Evolutionary conservation across 2,113 vertebrate species (phyloP).

Genomic region (Tichodroma muraria): DNA sequence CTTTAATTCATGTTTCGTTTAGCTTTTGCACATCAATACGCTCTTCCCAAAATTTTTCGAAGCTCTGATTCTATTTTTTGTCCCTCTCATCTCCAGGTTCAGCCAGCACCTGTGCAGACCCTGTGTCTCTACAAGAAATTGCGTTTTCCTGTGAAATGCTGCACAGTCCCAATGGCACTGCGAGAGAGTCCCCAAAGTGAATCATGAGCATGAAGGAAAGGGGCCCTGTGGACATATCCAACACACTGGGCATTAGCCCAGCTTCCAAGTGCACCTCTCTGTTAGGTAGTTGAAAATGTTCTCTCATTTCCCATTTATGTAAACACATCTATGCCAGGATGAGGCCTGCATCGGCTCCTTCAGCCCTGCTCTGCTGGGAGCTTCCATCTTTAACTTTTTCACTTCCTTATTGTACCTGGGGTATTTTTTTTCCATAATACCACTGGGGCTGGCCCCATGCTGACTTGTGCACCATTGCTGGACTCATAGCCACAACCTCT

Average conservation of each 20-base stretch:
- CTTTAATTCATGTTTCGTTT: neutral
- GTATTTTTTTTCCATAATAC: neutral
- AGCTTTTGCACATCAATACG: neutral
- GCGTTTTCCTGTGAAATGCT: neutral
- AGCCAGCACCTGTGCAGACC: neutral
- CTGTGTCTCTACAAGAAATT: neutral
- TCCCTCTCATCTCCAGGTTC: neutral
- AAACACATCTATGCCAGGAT: neutral
- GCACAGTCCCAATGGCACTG: neutral
- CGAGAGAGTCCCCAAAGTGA: neutral
- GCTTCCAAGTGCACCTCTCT: neutral
- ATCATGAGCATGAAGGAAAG: neutral
- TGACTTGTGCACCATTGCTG: neutral
- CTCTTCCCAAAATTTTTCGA: neutral
- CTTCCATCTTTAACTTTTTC: neutral
- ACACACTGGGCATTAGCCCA: neutral
- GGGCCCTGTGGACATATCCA: neutral
- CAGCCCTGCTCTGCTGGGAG: neutral
- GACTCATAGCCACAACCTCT: neutral
- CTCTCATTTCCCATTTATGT: neutral
- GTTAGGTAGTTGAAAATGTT: neutral
- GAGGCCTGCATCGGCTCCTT: neutral
- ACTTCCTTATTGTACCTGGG: neutral
- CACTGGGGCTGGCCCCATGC: rapidly evolving
- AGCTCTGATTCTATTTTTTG: neutral